Base-by-base conservation (phyloP, 2,888 invertebrate genomes). In the Tanypteryx hageni region DNA sequence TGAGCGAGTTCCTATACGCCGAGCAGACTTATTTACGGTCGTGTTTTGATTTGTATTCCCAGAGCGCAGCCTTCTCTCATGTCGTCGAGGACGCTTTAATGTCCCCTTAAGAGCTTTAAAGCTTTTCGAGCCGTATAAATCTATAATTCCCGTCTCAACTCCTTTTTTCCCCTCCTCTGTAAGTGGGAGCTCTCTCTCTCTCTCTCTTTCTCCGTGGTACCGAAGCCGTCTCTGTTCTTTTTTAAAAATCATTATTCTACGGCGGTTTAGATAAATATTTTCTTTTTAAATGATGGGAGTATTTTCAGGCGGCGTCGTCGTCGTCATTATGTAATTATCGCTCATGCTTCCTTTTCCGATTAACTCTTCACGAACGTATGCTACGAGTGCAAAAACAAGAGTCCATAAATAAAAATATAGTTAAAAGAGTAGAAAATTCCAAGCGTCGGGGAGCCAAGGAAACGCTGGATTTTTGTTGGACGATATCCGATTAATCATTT, bases 11-110 rank as follows among this genome's bases (percentile, higher is more conserved):
- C 76, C 76, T 76, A 76, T 76, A 11, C 76, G 22, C 76, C 76
- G 76, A 76, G 22, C 27, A 16, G n/a, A n/a, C 68, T 7, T 76
- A 76, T 76, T 76, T 76, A 76, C 76, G 76, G 27, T 76, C 76
- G 76, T 22, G 22, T 76, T 68, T 76, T 76, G 76, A 76, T 76
- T 76, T 76, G 76, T 76, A 76, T 76, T 76, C 76, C 27, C 27
- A 22, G 27, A 76, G 27, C 76, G 76, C 76, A 27, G 11, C 76
- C 76, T 76, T 76, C 76, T 27, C 76, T 76, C 76, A 76, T 76
- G 76, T 76, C 76, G 22, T 10, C 22, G 76, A 27, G 76, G 76
- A 76, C 76, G 76, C 76, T 27, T 76, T 76, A 76, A 76, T 76
- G 76, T 76, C 76, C 76, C 22, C 76, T 76, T 76, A 76, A 76